Conservation (phyloP, 64 coral and sea anemone genomes). For the Platygyra sinensis region DNA sequence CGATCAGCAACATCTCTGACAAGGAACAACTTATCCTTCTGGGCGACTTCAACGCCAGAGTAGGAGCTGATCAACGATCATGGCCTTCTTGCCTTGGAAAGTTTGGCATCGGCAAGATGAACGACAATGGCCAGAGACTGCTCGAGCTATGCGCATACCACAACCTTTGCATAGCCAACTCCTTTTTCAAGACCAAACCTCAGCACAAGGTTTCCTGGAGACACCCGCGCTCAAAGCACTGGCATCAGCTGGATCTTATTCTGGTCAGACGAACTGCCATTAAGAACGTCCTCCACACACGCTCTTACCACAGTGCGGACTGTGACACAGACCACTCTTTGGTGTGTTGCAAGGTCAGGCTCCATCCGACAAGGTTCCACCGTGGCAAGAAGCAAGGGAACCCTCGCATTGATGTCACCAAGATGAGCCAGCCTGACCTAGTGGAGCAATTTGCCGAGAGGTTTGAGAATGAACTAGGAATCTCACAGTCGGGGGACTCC, state of each 20-base stretch:
- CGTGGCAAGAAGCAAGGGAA: slow-evolving; percentile 9
- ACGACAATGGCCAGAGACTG: slow-evolving; percentile 39
- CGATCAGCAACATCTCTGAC: slow-evolving; percentile 17
- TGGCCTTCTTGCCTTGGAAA: slow-evolving; percentile 47
- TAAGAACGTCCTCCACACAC: slow-evolving; percentile 29
- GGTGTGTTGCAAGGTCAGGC: slow-evolving; percentile 53
- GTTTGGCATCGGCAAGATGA: slow-evolving; percentile 37
- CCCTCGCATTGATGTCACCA: slow-evolving; percentile 30
- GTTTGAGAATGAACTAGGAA: neutral
- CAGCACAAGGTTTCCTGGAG: slow-evolving; percentile 38
- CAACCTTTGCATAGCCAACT: slow-evolving; percentile 14
- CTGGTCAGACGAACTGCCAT: neutral
- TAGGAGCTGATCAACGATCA: slow-evolving; percentile 43
- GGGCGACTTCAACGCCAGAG: slow-evolving; percentile 54
- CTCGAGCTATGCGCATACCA: slow-evolving; percentile 25
- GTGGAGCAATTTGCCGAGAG: slow-evolving; percentile 22
- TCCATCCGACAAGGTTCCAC: slow-evolving; percentile 24
- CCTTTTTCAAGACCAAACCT: slow-evolving; percentile 36
- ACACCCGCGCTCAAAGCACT: neutral
- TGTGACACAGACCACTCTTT: slow-evolving; percentile 62
- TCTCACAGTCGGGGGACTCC: neutral
- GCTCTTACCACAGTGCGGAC: slow-evolving; percentile 47
- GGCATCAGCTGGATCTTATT: slow-evolving; percentile 2
- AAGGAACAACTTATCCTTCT: slow-evolving; percentile 48
- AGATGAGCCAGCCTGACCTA: neutral